Percentiles rank a stretch among this genome's conserved stretches.
phyloP scores from a whole-genome alignment of 2,888 invertebrate species.

The Ormyrus labotus region DNA sequence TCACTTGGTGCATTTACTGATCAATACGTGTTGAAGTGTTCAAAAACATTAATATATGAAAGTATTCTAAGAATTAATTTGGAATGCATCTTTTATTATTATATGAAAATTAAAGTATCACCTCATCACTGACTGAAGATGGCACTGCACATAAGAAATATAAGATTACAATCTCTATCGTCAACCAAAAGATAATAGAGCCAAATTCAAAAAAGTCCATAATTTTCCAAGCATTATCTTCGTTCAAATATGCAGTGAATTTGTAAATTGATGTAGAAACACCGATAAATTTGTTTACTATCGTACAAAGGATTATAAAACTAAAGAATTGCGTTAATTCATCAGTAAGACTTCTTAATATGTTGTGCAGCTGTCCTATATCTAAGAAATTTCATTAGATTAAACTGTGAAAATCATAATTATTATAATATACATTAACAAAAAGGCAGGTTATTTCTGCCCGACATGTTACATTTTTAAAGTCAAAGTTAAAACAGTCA shows the following conservation, averaged over 20 bases:
- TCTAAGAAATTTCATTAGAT: slow-evolving; percentile 1
- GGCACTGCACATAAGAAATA: slow-evolving; percentile 37
- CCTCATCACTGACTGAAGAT: slow-evolving; percentile 20
- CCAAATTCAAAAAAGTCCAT: slow-evolving; percentile 32
- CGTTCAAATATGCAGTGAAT: slow-evolving; percentile 12
- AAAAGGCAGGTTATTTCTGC: background rate
- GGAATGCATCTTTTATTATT: background rate
- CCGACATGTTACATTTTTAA: background rate
- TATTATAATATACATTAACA: background rate
- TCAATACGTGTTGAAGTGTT: too few species aligned
- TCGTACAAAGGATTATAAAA: slow-evolving; percentile 7
- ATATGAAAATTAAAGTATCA: background rate
- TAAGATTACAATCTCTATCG: slow-evolving; percentile 16
- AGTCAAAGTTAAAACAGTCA: too few species aligned
- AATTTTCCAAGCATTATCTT: background rate
- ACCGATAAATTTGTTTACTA: slow-evolving; percentile 23
- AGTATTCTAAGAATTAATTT: background rate
- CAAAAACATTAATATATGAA: too few species aligned
- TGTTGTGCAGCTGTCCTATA: background rate
- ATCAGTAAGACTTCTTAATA: background rate
- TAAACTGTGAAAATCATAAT: background rate
- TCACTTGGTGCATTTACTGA: too few species aligned
- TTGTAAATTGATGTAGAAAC: slow-evolving; percentile 17
- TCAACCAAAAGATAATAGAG: slow-evolving; percentile 35
- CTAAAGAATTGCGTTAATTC: slow-evolving; percentile 20